phyloP scores from a whole-genome alignment of 2,113 vertebrate genomes.

The Chloropsis hardwickii region DNA sequence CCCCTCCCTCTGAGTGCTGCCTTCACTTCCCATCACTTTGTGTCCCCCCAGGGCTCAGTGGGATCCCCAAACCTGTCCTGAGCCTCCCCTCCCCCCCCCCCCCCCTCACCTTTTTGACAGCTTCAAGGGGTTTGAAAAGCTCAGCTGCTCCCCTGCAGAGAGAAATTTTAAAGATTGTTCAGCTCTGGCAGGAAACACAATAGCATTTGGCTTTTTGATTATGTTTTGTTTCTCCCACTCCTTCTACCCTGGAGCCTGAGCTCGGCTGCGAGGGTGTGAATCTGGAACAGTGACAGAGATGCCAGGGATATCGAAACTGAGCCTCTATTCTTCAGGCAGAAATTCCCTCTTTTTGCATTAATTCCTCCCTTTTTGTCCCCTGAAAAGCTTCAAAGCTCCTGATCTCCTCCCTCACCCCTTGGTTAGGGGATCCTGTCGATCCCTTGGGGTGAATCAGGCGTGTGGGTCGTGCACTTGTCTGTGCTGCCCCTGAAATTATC shows the following conservation, averaged over 20 bases:
- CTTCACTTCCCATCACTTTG: background rate
- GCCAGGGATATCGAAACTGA: background rate
- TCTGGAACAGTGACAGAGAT: background rate
- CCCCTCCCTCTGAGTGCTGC: background rate
- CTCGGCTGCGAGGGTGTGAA: background rate
- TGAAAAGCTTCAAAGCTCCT: background rate
- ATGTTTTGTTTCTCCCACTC: constrained; percentile 2
- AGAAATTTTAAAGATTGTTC: constrained; percentile 4
- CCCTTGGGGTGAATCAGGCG: accelerated
- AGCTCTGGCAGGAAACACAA: background rate
- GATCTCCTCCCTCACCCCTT: background rate
- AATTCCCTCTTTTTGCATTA: background rate
- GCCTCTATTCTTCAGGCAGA: background rate
- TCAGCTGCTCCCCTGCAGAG: background rate
- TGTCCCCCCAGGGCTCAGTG: background rate
- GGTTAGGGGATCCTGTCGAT: background rate
- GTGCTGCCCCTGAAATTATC: background rate
- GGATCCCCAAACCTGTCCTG: background rate
- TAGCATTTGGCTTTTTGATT: constrained; percentile 10
- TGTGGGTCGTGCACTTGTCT: background rate
- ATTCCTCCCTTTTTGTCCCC: background rate
- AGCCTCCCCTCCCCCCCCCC: background rate
- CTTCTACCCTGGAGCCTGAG: background rate
- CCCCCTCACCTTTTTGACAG: background rate
- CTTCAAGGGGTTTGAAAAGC: background rate